Evolutionary conservation across 2,113 vertebrate species (phyloP).

Genomic region (Willisornis vidua): DNA sequence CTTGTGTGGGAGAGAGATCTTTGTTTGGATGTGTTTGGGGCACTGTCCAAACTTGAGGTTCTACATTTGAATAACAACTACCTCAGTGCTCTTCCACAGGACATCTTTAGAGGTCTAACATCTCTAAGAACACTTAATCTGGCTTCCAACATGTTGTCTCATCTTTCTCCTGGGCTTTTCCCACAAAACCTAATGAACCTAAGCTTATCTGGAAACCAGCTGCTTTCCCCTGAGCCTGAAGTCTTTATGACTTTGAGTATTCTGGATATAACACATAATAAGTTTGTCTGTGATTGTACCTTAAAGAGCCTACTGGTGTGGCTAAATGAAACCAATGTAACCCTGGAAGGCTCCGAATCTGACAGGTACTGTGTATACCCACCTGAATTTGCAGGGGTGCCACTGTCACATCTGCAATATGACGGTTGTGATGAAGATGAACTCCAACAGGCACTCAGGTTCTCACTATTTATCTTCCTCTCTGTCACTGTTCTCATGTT

Average conservation of each 20-base stretch:
- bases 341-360: conserved; percentile 29
- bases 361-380: conserved; percentile 79
- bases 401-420: conserved; percentile 32
- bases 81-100: conserved; percentile 77
- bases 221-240: conserved; percentile 80
- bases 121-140: conserved; percentile 79
- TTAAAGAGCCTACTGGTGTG: conserved; percentile 77
- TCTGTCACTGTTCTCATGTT: neutral
- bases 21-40: conserved; percentile 83
- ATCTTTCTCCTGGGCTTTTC: conserved; percentile 72
- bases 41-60: conserved; percentile 69
- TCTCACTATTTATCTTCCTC: conserved; percentile 74
- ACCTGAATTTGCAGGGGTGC: neutral
- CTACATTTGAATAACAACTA: conserved; percentile 81
- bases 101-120: conserved; percentile 78
- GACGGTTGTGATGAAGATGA: conserved; percentile 73
- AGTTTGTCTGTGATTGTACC: conserved; percentile 82
- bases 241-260: conserved; percentile 70
- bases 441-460: conserved; percentile 62
- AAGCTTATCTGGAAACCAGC: conserved; percentile 80
- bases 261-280: conserved; percentile 79
- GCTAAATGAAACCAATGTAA: conserved; percentile 80
- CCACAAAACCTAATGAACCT: conserved; percentile 77
- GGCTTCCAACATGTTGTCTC: conserved; percentile 78
- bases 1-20: conserved; percentile 74